Evolutionary conservation across 2,797 vertebrate genomes (phyloP).

Genomic region (Sebastes jordani): DNA sequence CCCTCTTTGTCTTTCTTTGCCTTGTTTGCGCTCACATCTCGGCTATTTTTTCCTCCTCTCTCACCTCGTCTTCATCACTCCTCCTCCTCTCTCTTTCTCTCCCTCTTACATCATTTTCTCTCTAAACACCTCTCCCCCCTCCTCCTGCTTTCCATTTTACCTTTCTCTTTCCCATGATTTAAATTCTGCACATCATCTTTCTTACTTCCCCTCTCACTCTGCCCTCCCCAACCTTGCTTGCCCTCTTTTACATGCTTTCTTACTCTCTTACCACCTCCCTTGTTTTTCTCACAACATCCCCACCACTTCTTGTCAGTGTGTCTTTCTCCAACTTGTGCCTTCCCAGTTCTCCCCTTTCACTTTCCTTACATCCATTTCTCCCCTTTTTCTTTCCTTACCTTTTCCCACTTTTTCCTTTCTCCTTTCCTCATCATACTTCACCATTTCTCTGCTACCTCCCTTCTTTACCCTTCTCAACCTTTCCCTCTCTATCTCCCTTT

Average conservation of each 20-base stretch:
- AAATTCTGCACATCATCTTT: constrained; percentile 44
- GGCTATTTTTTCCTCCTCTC: constrained; percentile 46
- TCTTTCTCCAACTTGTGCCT: neutral
- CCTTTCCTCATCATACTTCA: neutral
- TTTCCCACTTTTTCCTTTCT: neutral
- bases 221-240: neutral
- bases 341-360: neutral
- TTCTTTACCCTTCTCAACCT: neutral
- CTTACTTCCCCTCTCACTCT: constrained; percentile 27
- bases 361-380: neutral
- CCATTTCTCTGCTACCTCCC: neutral
- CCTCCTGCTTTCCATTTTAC: constrained; percentile 29
- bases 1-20: constrained; percentile 44
- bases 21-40: constrained; percentile 34
- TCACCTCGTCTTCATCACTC: constrained; percentile 46
- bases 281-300: neutral
- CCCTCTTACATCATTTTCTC: constrained; percentile 60
- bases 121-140: constrained; percentile 25
- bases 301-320: neutral
- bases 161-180: constrained; percentile 45
- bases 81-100: constrained; percentile 22
- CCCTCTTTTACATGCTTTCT: constrained; percentile 8
- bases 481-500: neutral
- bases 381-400: neutral
- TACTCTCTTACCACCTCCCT: neutral